Base-by-base conservation (phyloP, 2,113 vertebrate species). In the Nanorana parkeri region DNA sequence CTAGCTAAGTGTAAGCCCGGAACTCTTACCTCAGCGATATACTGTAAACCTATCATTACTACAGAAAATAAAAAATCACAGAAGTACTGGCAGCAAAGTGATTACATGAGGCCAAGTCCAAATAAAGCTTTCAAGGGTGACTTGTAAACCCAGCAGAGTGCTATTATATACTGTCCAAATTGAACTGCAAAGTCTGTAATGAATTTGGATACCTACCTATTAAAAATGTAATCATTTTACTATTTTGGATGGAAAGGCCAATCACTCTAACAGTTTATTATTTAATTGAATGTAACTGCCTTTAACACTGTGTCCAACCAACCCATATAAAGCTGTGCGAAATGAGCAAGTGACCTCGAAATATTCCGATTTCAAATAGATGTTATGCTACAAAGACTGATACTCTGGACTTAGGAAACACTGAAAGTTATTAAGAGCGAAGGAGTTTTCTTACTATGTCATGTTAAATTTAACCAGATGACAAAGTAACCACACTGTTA, bases 401-500 rank as follows among this genome's bases (percentile, higher is more conserved):
- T 80, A n/a, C 54, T 58, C 32, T 28, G 36, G 71, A 68, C 55
- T 60, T 11, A 21, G 26, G 32, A 60, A 76, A 68, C 17, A 3
- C 17, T 28, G 51, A 11, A 82, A 55, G 19, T 76, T 68, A 51
- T 76, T 74, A 81, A 73, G 55, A 65, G 20, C 8, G 17, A 28
- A 66, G 24, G 24, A 29, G 55, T 32, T 36, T 54, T 36, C 63
- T 54, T 66, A 52, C 26, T 47, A 51, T 29, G 36, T 26, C 11
- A 13, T 52, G 23, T 15, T n/a, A 52, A 67, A 36, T n/a, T 56
- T 21, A 67, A 52, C 7, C 47, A 28, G 23, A 58, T 56, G 58
- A 54, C 55, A 52, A 15, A 73, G 17, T 52, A 73, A 32, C 68
- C 68, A 54, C 61, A 24, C 7, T 55, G 69, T 81, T 81, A 74